Base-by-base conservation (phyloP, 1,140 invertebrate genomes). In the Apis dorsata region DNA sequence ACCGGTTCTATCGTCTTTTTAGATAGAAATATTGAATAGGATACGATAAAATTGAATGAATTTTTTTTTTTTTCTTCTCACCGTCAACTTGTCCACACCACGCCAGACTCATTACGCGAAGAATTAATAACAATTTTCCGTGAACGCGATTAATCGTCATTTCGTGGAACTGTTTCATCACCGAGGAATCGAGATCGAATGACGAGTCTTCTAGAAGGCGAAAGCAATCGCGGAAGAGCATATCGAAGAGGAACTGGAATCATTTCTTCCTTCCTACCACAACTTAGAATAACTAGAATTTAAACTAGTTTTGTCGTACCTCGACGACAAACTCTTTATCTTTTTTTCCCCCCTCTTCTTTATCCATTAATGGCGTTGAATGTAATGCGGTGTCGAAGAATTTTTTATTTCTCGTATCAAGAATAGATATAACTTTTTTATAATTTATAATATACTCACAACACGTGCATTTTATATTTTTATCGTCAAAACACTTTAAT, bases 161-260 rank as follows among this genome's bases (percentile, higher is more conserved):
- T 68, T 72, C 13, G 68, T 24, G 7, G 49, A 70, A 53, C 19
- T 68, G 34, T 49, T 57, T 49, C 24, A 21, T 7, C 63, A 12
- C 10, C 49, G 57, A 63, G 17, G 12, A 34, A 69, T 66, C 34
- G 19, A 21, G 51, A 84, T 81, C 12, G 59, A 81, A 63, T 75
- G 69, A 4, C 5, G 24, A 59, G 49, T n/a, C n/a, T 24, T n/a
- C 53, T 9, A 28, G 78, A 68, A 17, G 51, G 28, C 51, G 78
- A 68, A 17, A 59, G 28, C 51, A n/a, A 70, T 70, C 51, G 72
- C 72, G 79, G 83, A 84, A 84, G 44, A 63, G 12, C 79, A 81
- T 70, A n/a, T 12, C 24, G 55, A 57, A 53, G 63, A 63, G 70
- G 83, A 84, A 84, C 66, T 49, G 28, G 65, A 83, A 63, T 63